Evolutionary conservation across 2,888 invertebrate genomes (phyloP), one percentile per base, ranked within the genome.

Genomic region (Endomychus coccineus): DNA sequence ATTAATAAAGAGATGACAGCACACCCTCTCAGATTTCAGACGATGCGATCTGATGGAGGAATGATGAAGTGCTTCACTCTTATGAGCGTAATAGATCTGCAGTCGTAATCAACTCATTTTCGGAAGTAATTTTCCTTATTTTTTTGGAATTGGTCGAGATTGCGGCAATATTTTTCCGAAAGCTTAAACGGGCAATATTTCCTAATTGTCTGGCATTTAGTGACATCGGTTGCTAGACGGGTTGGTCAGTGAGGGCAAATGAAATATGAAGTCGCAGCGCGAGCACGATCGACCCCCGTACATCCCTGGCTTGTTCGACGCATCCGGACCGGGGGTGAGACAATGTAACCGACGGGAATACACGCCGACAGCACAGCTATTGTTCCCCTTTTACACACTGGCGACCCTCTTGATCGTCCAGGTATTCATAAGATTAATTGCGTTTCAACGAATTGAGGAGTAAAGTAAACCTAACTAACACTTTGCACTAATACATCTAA

Each of bases 231-330:
- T 14, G 12, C 13, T 30, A 16, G 24, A 29, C n/a, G 44, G 52
- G 53, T 50, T 48, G 51, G 51, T 44, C 49, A 50, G 46, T 49
- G 55, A n/a, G 21, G 6, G 54, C 45, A 53, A 55, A 57, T 61
- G 58, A 60, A 60, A 60, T 61, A 61, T 59, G 58, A 56, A 59
- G 52, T 56, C 52, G n/a, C n/a, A n/a, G n/a, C n/a, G n/a, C n/a
- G n/a, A n/a, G n/a, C n/a, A n/a, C n/a, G n/a, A n/a, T n/a, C n/a
- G 48, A 55, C 55, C 46, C 44, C 46, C 37, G 40, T 39, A 44
- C 49, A 52, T 19, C 49, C 54, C 55, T 50, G 51, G 46, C 53
- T 54, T 55, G 56, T 58, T 51, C 51, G 49, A 48, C 51, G 54
- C 51, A 54, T 58, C 58, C 58, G 55, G 51, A 45, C 50, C 46